phyloP scores from a whole-genome alignment of 2,113 vertebrate species.

The Grammomys surdaster region DNA sequence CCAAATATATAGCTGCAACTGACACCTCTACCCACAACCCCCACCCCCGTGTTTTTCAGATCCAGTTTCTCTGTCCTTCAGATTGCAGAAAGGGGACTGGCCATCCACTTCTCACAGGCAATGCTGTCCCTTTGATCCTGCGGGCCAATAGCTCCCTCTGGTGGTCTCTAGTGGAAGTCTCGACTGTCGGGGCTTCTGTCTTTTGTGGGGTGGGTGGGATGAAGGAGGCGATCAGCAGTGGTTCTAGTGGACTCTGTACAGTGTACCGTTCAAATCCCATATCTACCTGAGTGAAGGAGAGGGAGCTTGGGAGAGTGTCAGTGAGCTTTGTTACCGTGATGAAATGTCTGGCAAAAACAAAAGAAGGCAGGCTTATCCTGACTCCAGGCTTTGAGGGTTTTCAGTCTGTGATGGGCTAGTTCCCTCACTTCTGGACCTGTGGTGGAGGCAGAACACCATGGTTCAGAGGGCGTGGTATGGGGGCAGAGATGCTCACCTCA shows the following conservation, averaged over 20 bases:
- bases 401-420: neutral
- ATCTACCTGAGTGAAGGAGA: neutral
- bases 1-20: neutral
- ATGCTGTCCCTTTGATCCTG: fast-evolving
- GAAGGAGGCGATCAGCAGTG: too few species aligned
- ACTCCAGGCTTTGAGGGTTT: neutral
- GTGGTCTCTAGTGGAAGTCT: neutral
- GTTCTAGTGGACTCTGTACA: neutral
- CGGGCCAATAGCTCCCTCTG: conserved; percentile 8
- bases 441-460: neutral
- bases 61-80: neutral
- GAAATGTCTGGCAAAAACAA: neutral
- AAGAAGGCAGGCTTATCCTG: too few species aligned
- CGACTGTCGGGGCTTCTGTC: too few species aligned
- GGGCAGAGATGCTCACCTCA: neutral
- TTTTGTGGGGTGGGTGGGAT: neutral
- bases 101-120: neutral
- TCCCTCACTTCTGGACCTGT: neutral
- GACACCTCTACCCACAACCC: fast-evolving
- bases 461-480: neutral
- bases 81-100: too few species aligned
- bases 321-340: neutral
- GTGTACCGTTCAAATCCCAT: neutral
- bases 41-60: neutral
- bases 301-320: neutral